Conservation (phyloP, 2,888 invertebrate genomes). For the Nephrocerus scutellatus region DNA sequence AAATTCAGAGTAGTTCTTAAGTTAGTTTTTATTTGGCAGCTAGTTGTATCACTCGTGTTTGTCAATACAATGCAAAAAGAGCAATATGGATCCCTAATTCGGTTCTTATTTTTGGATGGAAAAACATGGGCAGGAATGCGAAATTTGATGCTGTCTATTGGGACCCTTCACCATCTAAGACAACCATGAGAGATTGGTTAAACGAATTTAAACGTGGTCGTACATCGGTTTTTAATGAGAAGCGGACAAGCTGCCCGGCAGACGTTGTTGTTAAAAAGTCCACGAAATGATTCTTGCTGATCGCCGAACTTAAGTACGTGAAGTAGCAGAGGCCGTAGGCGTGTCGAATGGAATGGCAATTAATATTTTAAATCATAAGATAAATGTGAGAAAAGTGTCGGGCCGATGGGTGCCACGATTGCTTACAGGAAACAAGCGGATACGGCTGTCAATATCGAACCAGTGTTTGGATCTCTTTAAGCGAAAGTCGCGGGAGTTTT, state of each 20-base stretch:
- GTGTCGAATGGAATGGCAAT: neutral
- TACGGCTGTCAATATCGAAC: too few relatives aligned
- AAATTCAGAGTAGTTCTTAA: too few relatives aligned
- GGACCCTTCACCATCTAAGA: conserved; percentile 10
- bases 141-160: conserved; percentile 9
- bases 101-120: conserved; percentile 7
- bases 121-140: conserved; percentile 3
- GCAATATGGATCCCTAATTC: conserved; percentile 6
- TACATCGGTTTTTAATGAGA: conserved; percentile 5
- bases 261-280: conserved; percentile 2
- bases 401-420: conserved; percentile 2
- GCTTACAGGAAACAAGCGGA: conserved; percentile 3
- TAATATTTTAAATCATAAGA: conserved; percentile 5
- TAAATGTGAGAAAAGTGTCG: conserved; percentile 6
- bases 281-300: neutral
- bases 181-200: conserved; percentile 8
- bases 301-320: neutral
- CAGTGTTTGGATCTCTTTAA: too few relatives aligned
- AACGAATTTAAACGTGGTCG: conserved; percentile 7
- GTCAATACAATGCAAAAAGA: conserved; percentile 11
- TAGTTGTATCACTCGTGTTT: too few relatives aligned
- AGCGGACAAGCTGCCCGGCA: conserved; percentile 6
- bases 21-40: conserved; percentile 3
- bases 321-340: too few relatives aligned
- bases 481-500: too few relatives aligned